Percentiles rank a stretch among this genome's conserved stretches.
These are phyloP conservation scores for Erebia ligea DNA, from an alignment of 2,888 invertebrate species.

Conservation along the genomic window DNA sequence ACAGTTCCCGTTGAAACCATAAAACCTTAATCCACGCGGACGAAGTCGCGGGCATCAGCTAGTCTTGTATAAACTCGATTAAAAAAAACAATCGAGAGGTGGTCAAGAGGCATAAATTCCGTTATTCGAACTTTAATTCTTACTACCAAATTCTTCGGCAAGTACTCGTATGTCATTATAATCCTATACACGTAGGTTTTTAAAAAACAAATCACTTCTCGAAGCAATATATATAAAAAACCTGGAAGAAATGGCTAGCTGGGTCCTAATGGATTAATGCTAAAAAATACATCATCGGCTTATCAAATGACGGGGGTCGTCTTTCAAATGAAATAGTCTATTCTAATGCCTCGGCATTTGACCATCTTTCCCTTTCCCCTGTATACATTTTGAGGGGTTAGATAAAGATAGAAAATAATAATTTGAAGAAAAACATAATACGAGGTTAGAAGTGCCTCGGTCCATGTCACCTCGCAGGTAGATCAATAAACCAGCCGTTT, in stretches of 20 bases:
- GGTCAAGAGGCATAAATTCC: not conserved
- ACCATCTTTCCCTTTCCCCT: conserved; percentile 53
- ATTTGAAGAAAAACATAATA: conserved; percentile 77
- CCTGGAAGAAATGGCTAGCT: conserved; percentile 58
- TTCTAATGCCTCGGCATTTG: conserved; percentile 65
- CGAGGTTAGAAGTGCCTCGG: conserved; percentile 67
- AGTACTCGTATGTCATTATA: not conserved
- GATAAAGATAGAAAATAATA: conserved; percentile 63
- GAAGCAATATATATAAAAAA: conserved; percentile 10
- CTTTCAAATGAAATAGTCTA: conserved; percentile 75
- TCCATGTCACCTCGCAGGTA: conserved; percentile 79
- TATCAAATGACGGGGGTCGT: conserved; percentile 78
- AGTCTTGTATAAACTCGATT: too few species aligned
- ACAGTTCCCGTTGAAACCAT: too few species aligned
- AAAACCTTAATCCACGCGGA: too few species aligned
- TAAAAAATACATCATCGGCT: conserved; percentile 74
- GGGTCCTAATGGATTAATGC: conserved; percentile 71
- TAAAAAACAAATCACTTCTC: conserved; percentile 7
- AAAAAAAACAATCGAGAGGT: too few species aligned
- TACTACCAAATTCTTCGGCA: not conserved
- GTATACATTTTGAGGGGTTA: conserved; percentile 34
- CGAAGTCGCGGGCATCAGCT: too few species aligned
- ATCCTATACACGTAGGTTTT: not conserved
- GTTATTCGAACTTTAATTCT: not conserved
- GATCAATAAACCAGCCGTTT: conserved; percentile 79